phyloP scores from a whole-genome alignment of 2,888 invertebrate genomes.

The Hoplodrina ambigua region DNA sequence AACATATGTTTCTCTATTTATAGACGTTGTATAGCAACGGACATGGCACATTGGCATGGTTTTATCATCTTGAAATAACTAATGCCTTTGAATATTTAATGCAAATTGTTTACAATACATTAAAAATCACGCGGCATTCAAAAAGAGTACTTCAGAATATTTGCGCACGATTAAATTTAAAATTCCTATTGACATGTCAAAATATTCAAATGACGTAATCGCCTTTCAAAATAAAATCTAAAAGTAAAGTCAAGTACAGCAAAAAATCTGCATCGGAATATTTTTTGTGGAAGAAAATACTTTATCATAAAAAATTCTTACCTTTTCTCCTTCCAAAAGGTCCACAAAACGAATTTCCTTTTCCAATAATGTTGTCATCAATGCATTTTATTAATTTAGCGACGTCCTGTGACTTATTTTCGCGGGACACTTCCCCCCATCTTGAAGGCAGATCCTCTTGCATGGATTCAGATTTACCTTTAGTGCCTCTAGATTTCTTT shows the following conservation, averaged over 20 bases:
- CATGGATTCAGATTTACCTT: constrained; percentile 89
- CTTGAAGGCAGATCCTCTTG: constrained; percentile 87
- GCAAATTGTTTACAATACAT: constrained; percentile 27
- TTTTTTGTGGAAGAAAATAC: neutral
- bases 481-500: constrained; percentile 87
- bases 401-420: constrained; percentile 92
- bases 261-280: neutral
- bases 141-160: neutral
- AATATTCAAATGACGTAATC: constrained; percentile 27
- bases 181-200: constrained; percentile 11
- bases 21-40: constrained; percentile 34
- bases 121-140: constrained; percentile 19
- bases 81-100: constrained; percentile 42
- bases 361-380: constrained; percentile 95
- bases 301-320: constrained; percentile 75
- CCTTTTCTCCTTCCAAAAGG: constrained; percentile 96
- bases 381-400: constrained; percentile 94
- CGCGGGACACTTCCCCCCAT: constrained; percentile 81
- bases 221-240: constrained; percentile 1
- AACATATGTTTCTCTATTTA: constrained; percentile 60
- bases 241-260: neutral
- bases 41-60: constrained; percentile 46
- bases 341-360: constrained; percentile 94
- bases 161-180: constrained; percentile 11
- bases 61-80: constrained; percentile 37